Conservation (phyloP, 2,888 invertebrate genomes). For the Agonum fuliginosum region DNA sequence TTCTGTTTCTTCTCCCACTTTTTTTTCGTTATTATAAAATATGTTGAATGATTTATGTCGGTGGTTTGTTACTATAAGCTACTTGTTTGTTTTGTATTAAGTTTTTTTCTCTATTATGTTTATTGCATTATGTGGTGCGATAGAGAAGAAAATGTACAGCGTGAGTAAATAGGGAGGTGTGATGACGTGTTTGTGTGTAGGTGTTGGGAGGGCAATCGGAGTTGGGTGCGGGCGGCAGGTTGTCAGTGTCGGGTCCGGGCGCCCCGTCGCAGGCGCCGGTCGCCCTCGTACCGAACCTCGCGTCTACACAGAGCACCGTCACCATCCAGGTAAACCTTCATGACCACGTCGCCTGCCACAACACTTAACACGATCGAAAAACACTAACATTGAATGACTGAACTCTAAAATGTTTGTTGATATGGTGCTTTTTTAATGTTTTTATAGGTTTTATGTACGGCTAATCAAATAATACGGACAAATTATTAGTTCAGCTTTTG, state of each 20-base stretch:
- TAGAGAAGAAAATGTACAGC: background rate
- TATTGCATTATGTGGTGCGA: background rate
- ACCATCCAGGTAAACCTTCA: conserved; percentile 71
- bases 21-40: too few relatives aligned
- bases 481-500: too few relatives aligned
- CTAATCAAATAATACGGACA: too few relatives aligned
- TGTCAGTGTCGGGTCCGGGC: conserved; percentile 66
- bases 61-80: background rate
- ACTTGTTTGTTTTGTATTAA: conserved; percentile 9
- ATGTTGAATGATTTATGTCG: too few relatives aligned
- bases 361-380: conserved; percentile 3
- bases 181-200: conserved; percentile 71
- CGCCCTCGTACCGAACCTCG: conserved; percentile 75
- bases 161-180: conserved; percentile 24
- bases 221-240: conserved; percentile 71
- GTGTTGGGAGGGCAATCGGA: conserved; percentile 70
- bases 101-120: conserved; percentile 14
- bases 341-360: conserved; percentile 1
- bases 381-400: conserved; percentile 18
- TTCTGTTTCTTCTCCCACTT: too few relatives aligned
- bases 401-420: too few relatives aligned
- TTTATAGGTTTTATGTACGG: too few relatives aligned
- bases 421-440: too few relatives aligned
- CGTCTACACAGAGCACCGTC: conserved; percentile 72
- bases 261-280: conserved; percentile 70